Percentiles rank a stretch among this genome's conserved stretches.
These are phyloP conservation scores for Notoglanidium macrostoma DNA, from an alignment of 2,797 vertebrate species.

Conservation along the genomic window DNA sequence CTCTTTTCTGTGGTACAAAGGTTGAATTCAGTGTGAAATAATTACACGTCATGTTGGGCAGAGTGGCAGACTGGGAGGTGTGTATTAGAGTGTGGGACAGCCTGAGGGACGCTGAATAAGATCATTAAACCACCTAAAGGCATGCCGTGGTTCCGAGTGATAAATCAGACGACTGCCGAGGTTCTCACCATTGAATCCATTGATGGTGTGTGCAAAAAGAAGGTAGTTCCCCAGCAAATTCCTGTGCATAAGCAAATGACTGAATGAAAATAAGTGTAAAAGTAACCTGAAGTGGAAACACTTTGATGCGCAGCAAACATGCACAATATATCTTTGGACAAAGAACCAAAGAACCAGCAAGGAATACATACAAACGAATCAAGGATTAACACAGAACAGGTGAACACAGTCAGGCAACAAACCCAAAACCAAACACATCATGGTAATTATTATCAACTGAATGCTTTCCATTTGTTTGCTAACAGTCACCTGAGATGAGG, in stretches of 20 bases:
- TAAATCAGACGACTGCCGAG: no score
- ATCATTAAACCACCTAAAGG: background rate
- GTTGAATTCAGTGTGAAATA: constrained; percentile 9
- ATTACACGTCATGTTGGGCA: background rate
- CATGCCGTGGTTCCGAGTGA: background rate
- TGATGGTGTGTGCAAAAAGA: background rate
- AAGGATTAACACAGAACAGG: background rate
- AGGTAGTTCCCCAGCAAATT: background rate
- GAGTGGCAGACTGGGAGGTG: constrained; percentile 8
- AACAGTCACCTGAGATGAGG: background rate
- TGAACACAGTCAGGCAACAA: background rate
- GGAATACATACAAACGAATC: background rate
- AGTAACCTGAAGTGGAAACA: background rate
- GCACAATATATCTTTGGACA: background rate
- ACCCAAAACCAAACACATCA: background rate
- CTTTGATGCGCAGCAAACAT: background rate
- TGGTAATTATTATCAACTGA: background rate
- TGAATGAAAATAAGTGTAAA: background rate
- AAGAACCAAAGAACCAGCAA: background rate
- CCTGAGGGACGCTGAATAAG: background rate
- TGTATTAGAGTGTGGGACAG: background rate
- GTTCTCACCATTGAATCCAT: background rate
- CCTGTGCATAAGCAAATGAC: background rate
- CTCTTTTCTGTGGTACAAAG: background rate
- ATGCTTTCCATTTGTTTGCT: background rate